Conservation (phyloP, 2,888 invertebrate species). For the Nemotelus pantherinus region DNA sequence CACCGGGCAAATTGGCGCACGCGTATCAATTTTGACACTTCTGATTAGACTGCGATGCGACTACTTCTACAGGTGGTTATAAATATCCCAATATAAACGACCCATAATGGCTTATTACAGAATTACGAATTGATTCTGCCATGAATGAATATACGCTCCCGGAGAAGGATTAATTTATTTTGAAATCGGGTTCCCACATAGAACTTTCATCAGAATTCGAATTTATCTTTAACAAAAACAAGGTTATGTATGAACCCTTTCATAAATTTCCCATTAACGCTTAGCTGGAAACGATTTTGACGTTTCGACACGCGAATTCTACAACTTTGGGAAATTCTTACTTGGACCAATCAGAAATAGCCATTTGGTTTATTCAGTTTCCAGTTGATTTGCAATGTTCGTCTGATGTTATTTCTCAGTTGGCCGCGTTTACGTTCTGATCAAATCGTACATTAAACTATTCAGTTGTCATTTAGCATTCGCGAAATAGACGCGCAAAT, state of each 20-base stretch:
- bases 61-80: too few relatives aligned
- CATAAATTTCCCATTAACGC: too few relatives aligned
- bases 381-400: constrained; percentile 35
- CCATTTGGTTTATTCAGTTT: constrained; percentile 54
- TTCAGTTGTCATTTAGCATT: constrained; percentile 35
- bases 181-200: too few relatives aligned
- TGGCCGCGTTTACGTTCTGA: constrained; percentile 17
- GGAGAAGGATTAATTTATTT: too few relatives aligned
- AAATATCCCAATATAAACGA: too few relatives aligned
- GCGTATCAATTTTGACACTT: constrained; percentile 15
- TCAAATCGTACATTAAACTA: background rate
- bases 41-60: background rate
- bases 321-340: constrained; percentile 38
- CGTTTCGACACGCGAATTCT: background rate
- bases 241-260: too few relatives aligned
- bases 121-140: too few relatives aligned
- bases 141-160: too few relatives aligned
- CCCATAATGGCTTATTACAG: too few relatives aligned
- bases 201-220: too few relatives aligned
- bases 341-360: constrained; percentile 59
- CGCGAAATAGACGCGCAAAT: constrained; percentile 24
- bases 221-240: too few relatives aligned
- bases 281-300: background rate
- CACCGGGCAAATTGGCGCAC: background rate
- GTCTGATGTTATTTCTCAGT: background rate